Evolutionary conservation across 2,797 vertebrate genomes (phyloP), one percentile per base, ranked within the genome.

Genomic region (Cyclura pinguis): DNA sequence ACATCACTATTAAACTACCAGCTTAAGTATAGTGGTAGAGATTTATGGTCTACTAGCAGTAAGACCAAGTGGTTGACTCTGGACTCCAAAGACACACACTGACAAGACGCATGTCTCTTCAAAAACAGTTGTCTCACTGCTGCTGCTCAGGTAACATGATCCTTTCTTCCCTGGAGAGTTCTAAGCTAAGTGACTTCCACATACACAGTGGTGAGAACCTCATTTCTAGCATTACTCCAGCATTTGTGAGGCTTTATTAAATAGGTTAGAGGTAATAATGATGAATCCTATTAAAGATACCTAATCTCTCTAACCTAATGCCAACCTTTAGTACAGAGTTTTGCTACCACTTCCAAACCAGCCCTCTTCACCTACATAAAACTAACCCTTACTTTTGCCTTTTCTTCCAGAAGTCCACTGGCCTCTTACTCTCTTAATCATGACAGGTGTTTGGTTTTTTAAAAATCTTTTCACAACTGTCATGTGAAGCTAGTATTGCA

Each of bases 401-500:
- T 84, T 52, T 2, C 52, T 73, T 67, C 35, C 32, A 27, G 62
- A 69, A 86, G 38, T 52, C 22, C 55, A 76, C 42, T 47, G 42
- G 42, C 42, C 42, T 47, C 42, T 47, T 3, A 47, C 42, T 47
- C 42, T 47, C 42, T 47, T 47, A 47, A 47, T 47, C 42, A 47
- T 47, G 42, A 47, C 42, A 47, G 42, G 42, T 47, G 42, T 47
- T 42, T 42, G 42, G 1, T 42, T 47, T 47, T 47, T 47, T 42
- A 42, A 42, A 47, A 47, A 47, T 76, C 6, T 77, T 9, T 24
- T 50, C 59, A 77, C 73, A 22, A 59, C 78, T 78, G 78, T 83
- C 78, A 86, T 32, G 55, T 52, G 84, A 82, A 83, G 57, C 80
- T 32, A 78, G 85, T 73, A 87, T 9, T 83, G 64, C 57, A 84